Conservation (phyloP, 2,888 invertebrate genomes). For the Deroplatys truncata region DNA sequence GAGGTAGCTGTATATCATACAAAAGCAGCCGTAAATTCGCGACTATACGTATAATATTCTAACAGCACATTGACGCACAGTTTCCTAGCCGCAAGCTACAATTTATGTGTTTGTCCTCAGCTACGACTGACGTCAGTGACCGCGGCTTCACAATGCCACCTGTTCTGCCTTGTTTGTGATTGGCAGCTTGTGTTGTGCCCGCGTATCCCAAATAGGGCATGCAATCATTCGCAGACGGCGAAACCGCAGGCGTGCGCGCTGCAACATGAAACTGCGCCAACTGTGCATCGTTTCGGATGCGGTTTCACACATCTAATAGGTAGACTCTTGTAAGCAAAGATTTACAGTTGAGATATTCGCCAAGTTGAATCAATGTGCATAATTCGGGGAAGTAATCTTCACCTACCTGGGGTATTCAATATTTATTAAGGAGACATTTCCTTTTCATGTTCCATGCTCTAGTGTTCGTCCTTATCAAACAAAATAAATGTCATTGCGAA, state of each 20-base stretch:
- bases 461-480: no score
- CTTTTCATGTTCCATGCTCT: no score
- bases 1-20: not conserved
- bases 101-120: not conserved
- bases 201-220: not conserved
- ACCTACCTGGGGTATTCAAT: no score
- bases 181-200: not conserved
- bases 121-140: not conserved
- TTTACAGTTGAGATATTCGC: not conserved
- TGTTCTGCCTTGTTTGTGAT: not conserved
- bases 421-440: no score
- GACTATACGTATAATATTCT: not conserved
- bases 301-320: not conserved
- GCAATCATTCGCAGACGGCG: not conserved
- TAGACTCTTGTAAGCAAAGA: not conserved
- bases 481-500: no score
- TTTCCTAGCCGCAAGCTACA: not conserved
- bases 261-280: not conserved
- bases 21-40: not conserved
- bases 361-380: no score
- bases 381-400: no score
- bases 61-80: not conserved
- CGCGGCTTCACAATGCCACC: not conserved
- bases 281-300: not conserved
- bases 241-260: not conserved